These are phyloP conservation scores for Martes martes DNA, from an alignment of 2,113 vertebrate genomes.

Conservation along the genomic window DNA sequence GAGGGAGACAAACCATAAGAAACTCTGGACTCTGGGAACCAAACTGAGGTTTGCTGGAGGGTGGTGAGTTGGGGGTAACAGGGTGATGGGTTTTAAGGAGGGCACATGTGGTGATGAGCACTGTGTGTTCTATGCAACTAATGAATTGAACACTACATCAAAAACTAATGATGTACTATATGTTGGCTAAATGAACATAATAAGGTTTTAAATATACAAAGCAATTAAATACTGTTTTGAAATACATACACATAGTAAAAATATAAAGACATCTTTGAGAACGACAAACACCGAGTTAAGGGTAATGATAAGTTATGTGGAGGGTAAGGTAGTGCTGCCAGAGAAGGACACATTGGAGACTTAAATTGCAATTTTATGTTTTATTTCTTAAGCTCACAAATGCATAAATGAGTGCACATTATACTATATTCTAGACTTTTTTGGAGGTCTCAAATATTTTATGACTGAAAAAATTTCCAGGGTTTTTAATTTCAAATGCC, in stretches of 20 bases:
- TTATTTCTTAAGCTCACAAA: slow-evolving; percentile 20
- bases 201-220: neutral
- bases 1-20: no score
- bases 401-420: neutral
- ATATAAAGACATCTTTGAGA: neutral
- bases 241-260: neutral
- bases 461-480: neutral
- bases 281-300: neutral
- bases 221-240: neutral
- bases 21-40: no score
- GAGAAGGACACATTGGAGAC: neutral
- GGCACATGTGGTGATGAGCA: no score
- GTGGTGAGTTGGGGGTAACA: no score
- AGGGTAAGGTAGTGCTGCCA: neutral
- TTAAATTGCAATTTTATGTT: neutral
- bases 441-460: neutral
- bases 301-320: neutral
- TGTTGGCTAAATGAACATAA: no score
- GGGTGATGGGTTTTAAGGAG: no score
- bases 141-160: no score
- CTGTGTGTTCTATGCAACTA: no score
- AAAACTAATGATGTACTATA: no score
- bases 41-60: no score
- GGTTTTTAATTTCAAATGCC: neutral
- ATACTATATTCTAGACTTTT: neutral